Base-by-base conservation (phyloP, 2,888 invertebrate genomes). In the Plemyria rubiginata region DNA sequence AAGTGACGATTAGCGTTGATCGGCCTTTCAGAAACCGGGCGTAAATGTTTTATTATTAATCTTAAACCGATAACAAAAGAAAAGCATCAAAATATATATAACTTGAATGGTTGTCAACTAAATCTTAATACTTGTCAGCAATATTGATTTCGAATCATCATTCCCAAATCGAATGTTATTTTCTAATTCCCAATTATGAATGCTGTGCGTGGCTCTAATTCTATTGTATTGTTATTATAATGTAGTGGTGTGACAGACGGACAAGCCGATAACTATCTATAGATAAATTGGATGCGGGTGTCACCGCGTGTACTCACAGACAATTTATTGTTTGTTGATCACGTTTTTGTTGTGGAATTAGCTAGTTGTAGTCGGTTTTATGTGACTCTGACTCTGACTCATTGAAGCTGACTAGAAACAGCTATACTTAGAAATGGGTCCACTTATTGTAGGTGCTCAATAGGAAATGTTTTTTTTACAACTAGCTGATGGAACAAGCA, bases 271-370 rank as follows among this genome's bases (percentile, higher is more conserved):
- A 79, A 78, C 74, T 65, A 82, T 82, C 81, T 67, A 77, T 76
- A 74, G 73, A 77, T 76, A 65, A 77, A 80, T 82, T 80, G 79
- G 80, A 86, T 86, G 84, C 85, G 85, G 85, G 85, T 77, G 79
- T 77, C 79, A 72, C 73, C 60, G 58, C 43, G 64, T 58, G 38
- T 54, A 65, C 65, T 65, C 51, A 65, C 38, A 63, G 45, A 64
- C 52, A 32, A 65, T 69, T 68, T 65, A 63, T 68, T 62, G 54
- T 65, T 63, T 66, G 65, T 68, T 66, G 66, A 54, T 66, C 68
- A 60, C 41, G 69, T 65, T 66, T 66, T 62, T 60, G 60, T 62
- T 56, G 16, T 38, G 53, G 53, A 57, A 62, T 64, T 66, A 60
- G 36, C 36, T 8, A 32, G 50, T 62, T 55, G 51, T 55, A 43